Evolutionary conservation across 2,797 vertebrate genomes (phyloP), one percentile per base, ranked within the genome.

Genomic region (Clamator glandarius): DNA sequence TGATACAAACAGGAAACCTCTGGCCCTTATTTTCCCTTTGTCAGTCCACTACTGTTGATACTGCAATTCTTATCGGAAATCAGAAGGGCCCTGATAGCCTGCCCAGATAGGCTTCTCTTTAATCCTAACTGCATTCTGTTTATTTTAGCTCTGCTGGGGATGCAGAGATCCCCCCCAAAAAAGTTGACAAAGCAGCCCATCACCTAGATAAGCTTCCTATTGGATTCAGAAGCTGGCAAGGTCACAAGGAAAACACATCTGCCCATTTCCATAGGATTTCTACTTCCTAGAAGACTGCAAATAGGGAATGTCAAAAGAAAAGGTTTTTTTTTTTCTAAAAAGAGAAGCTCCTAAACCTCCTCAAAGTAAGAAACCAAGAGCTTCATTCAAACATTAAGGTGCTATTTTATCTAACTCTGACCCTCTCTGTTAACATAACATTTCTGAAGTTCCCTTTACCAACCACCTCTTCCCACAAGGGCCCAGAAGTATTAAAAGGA

Each of bases 1-100:
- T 23, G n/a, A 11, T 7, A 12, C 69, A 17, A 35, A 16, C 2
- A 11, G 29, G 69, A n/a, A 52, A 26, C 36, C 25, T 52, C 76
- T 19, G 20, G 6, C 63, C 44, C 36, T 29, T 36, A 8, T 15
- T 51, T 75, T 68, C 69, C n/a, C 39, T 19, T 44, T 2, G 0
- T 10, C 51, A 8, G 20, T 33, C 28, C 42, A 3, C 41, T 50
- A 3, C 55, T 8, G 23, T 12, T 24, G 70, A 39, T 44, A 41
- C 11, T 24, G 15, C 51, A 46, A 5, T 28, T 42, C 42, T 39
- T 58, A 44, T 0, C 1, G 0, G 39, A 7, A 41, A 33, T 48
- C 21, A 19, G n/a, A 46, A 57, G 13, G 35, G 46, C 46, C 52
- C 24, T 28, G 29, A 7, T 11, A 73, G 20, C 16, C 41, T 64